Conservation (phyloP, 2,113 vertebrate genomes). For the Tricholaema leucomelas region DNA sequence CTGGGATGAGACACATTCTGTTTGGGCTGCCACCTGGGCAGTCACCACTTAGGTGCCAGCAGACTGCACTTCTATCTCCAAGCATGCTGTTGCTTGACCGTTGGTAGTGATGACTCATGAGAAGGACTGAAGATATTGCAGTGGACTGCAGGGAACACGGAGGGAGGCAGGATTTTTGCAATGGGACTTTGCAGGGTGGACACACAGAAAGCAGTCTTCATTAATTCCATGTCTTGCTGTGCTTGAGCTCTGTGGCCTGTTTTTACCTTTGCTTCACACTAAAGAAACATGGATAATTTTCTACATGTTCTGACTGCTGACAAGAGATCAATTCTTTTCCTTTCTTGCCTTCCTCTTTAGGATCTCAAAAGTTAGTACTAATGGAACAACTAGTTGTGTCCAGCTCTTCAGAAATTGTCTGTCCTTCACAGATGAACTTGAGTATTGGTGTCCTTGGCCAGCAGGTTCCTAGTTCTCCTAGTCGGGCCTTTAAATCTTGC, state of each 20-base stretch:
- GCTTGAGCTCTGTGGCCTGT: neutral
- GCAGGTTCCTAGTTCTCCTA: neutral
- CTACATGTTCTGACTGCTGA: neutral
- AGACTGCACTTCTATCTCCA: neutral
- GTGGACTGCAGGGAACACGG: neutral
- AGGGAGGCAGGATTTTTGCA: neutral
- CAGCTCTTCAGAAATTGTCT: neutral
- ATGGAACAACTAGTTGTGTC: neutral
- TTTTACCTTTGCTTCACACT: neutral
- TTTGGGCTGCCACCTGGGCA: neutral
- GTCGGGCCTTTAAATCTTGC: neutral
- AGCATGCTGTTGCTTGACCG: neutral
- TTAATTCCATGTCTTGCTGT: neutral
- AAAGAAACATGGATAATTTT: neutral
- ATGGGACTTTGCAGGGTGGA: neutral
- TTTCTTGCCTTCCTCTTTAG: neutral
- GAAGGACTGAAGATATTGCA: neutral
- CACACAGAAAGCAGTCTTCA: neutral
- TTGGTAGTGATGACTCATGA: neutral
- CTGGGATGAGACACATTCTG: neutral
- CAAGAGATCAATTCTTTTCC: neutral
- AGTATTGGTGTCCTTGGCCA: neutral
- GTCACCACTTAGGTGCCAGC: fast-evolving
- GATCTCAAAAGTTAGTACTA: neutral
- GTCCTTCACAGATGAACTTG: neutral